Percentiles rank a stretch among this genome's conserved stretches.
Evolutionary conservation across 1,140 invertebrate genomes (phyloP).

Genomic region (Planococcus citri): DNA sequence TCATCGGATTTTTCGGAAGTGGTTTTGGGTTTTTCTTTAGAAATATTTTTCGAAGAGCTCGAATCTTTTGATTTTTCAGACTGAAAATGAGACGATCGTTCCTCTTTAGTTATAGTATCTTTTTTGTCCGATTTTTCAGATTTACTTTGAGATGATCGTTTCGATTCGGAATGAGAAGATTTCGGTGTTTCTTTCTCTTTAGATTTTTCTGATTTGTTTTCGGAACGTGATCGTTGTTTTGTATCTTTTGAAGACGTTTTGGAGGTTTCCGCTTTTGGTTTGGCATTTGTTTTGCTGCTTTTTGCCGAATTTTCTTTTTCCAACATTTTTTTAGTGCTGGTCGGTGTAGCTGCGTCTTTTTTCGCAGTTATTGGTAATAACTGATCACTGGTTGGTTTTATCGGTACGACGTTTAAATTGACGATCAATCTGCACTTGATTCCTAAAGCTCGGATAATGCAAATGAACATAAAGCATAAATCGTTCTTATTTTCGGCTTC

Average conservation of each 20-base stretch:
- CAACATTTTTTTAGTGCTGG: background rate
- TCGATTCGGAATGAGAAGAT: background rate
- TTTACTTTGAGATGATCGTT: background rate
- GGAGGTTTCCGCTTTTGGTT: background rate
- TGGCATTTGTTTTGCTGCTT: background rate
- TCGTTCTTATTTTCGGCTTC: conserved; percentile 48
- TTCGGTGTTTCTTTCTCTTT: background rate
- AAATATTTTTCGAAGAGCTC: no score
- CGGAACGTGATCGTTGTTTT: background rate
- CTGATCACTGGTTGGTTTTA: conserved; percentile 44
- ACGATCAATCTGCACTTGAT: conserved; percentile 65
- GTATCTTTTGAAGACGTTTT: background rate
- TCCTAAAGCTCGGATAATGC: conserved; percentile 61
- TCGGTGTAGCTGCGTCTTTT: conserved; percentile 28
- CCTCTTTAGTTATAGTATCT: no score
- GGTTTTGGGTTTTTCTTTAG: no score
- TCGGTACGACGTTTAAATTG: conserved; percentile 46
- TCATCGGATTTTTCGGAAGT: no score
- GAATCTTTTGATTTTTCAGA: no score
- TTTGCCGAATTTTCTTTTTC: conserved; percentile 22
- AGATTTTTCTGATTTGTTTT: conserved; percentile 11
- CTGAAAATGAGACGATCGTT: no score
- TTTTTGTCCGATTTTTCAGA: no score
- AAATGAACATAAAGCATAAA: conserved; percentile 59
- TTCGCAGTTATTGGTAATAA: conserved; percentile 44